Conservation (phyloP, 1,140 invertebrate species). For the Nephila pilipes region DNA sequence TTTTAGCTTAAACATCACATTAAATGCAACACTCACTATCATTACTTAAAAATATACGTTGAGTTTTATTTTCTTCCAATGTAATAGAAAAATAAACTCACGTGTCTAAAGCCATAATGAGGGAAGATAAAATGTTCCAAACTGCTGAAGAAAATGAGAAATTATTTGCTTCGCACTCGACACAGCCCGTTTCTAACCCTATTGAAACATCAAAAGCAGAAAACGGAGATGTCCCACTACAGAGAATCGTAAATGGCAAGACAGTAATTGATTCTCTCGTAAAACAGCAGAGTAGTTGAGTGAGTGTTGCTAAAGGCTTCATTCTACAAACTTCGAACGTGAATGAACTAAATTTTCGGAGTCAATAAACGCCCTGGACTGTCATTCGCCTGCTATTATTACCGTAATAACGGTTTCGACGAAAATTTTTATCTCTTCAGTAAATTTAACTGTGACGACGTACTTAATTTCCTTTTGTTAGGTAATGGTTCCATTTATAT, state of each 20-base stretch:
- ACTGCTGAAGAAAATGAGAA: neutral
- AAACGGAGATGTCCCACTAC: neutral
- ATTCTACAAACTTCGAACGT: constrained; percentile 11
- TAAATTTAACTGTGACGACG: constrained; percentile 35
- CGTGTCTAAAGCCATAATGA: neutral
- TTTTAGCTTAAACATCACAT: too few species aligned
- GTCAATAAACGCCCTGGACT: constrained; percentile 24
- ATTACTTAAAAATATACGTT: too few species aligned
- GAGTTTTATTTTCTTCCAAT: too few species aligned
- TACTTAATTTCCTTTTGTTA: constrained; percentile 42
- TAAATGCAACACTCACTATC: too few species aligned
- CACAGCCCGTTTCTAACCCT: neutral
- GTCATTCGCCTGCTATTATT: constrained; percentile 21
- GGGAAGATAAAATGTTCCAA: neutral
- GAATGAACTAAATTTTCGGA: constrained; percentile 12
- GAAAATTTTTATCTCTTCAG: constrained; percentile 36
- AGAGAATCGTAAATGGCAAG: constrained; percentile 4
- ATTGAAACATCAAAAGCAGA: constrained; percentile 1
- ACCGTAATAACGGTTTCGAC: constrained; percentile 34
- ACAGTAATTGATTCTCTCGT: constrained; percentile 22
- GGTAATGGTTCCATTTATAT: constrained; percentile 34
- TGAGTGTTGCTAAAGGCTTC: constrained; percentile 15
- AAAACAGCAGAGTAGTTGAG: constrained; percentile 22
- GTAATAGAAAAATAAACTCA: neutral
- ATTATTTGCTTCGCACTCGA: neutral